A percentile compares a stretch with the other conserved stretches of the same genome.
phyloP scores from a whole-genome alignment of 2,113 vertebrate genomes.

The Cricetomys ansorgei region DNA sequence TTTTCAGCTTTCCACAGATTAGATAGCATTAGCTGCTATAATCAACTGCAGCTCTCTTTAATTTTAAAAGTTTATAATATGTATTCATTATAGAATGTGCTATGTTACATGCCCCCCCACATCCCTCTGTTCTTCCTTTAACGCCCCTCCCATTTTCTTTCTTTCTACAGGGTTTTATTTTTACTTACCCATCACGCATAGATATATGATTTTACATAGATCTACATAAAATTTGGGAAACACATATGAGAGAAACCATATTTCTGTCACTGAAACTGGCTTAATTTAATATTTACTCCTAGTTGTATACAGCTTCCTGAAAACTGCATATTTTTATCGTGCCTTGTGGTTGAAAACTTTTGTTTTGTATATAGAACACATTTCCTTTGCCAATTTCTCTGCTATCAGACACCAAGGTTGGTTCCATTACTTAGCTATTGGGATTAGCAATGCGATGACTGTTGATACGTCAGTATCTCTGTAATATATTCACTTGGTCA shows the following conservation, averaged over 20 bases:
- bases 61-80: neutral
- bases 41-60: neutral
- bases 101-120: neutral
- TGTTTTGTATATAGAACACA: neutral
- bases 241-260: neutral
- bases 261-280: neutral
- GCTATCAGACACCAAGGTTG: neutral
- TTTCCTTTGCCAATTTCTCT: neutral
- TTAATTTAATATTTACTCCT: neutral
- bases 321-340: neutral
- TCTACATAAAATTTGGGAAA: neutral
- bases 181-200: neutral
- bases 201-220: neutral
- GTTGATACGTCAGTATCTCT: too few relatives aligned
- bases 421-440: neutral
- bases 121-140: neutral
- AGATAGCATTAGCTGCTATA: neutral
- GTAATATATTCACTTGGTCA: too few relatives aligned
- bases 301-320: neutral
- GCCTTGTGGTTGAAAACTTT: neutral
- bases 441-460: neutral
- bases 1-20: neutral
- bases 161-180: neutral
- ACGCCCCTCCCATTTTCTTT: neutral
- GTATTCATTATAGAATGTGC: neutral